These are phyloP conservation scores for Mellivora capensis DNA, from an alignment of 2,113 vertebrate species.

Conservation along the genomic window DNA sequence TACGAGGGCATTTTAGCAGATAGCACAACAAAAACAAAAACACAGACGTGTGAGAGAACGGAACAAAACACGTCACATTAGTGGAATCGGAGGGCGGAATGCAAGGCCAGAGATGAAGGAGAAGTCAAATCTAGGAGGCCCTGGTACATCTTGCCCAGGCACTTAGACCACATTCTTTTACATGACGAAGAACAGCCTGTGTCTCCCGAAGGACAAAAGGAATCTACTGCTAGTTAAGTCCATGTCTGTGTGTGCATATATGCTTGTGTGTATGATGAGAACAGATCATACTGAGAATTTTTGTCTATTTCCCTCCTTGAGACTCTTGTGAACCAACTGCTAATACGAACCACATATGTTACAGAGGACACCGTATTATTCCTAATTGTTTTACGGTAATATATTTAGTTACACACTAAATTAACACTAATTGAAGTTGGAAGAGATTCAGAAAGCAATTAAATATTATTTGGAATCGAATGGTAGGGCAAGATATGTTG, in stretches of 20 bases:
- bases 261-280: background rate
- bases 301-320: background rate
- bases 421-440: constrained; percentile 69
- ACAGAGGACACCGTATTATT: constrained; percentile 46
- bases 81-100: background rate
- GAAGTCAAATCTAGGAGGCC: background rate
- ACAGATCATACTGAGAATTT: background rate
- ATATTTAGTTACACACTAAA: constrained; percentile 66
- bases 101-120: background rate
- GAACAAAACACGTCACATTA: background rate
- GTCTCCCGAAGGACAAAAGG: background rate
- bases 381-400: constrained; percentile 67
- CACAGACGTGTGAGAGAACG: fast-evolving
- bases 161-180: background rate
- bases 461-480: constrained; percentile 66
- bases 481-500: background rate
- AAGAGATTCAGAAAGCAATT: constrained; percentile 69
- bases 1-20: background rate
- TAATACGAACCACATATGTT: constrained; percentile 48
- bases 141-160: background rate
- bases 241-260: background rate
- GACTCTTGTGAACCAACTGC: constrained; percentile 8
- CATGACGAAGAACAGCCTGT: background rate
- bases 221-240: background rate
- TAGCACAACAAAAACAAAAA: background rate